Conservation (phyloP, 2,797 vertebrate genomes). For the Chloroceryle amazona region DNA sequence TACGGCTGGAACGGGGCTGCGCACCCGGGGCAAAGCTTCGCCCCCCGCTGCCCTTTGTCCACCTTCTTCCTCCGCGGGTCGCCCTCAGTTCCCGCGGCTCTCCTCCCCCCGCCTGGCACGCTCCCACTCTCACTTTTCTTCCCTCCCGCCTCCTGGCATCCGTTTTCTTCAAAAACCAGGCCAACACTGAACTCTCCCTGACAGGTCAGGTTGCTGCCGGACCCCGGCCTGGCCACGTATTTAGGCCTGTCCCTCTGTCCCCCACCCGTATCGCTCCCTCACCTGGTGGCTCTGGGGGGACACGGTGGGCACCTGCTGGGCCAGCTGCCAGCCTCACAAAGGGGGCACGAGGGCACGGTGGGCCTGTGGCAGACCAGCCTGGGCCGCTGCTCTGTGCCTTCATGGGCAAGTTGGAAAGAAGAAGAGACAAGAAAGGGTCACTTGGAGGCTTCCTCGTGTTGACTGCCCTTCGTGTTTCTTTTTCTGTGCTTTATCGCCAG, state of each 20-base stretch:
- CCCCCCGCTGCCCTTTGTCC: neutral
- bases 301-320: rapidly evolving
- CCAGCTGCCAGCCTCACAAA: rapidly evolving
- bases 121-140: neutral
- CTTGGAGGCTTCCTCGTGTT: neutral
- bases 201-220: neutral
- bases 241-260: no score
- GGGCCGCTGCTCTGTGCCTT: neutral
- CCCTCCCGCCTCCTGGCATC: neutral
- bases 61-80: neutral
- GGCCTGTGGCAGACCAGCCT: neutral
- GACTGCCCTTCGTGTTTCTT: neutral
- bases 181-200: neutral
- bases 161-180: neutral
- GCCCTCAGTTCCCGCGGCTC: no score
- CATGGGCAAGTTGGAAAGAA: neutral
- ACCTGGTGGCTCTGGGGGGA: rapidly evolving
- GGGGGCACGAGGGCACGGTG: neutral
- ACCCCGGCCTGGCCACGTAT: rapidly evolving
- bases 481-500: neutral
- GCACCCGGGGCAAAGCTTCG: neutral
- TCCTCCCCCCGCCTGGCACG: neutral
- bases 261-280: neutral
- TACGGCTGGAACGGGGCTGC: neutral
- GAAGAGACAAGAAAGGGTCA: neutral